Evolutionary conservation across 2,888 invertebrate species (phyloP).

Genomic region (Carpatolechia fugitivella): DNA sequence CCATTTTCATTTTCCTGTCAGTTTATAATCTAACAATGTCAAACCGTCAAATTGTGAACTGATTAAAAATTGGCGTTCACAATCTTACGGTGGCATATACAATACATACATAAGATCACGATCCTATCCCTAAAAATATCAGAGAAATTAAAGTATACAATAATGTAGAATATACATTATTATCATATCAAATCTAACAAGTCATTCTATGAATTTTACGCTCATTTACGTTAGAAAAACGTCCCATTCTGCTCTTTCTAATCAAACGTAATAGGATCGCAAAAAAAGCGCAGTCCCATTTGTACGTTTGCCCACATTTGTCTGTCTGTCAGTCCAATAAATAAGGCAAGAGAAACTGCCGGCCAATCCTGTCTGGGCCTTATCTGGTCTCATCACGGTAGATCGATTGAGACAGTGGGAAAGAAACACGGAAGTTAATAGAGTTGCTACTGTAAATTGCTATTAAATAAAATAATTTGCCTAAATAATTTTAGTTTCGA

Average conservation of each 20-base stretch:
- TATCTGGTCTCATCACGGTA: constrained; percentile 66
- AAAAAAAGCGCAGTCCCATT: constrained; percentile 52
- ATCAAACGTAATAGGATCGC: constrained; percentile 50
- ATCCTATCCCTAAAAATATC: too few species aligned
- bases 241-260: constrained; percentile 46
- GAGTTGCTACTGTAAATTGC: constrained; percentile 41
- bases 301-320: constrained; percentile 67
- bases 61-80: too few species aligned
- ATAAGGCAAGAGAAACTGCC: constrained; percentile 64
- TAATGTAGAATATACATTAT: too few species aligned
- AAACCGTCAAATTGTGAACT: too few species aligned
- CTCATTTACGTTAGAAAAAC: constrained; percentile 24
- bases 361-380: constrained; percentile 70
- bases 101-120: too few species aligned
- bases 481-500: too few species aligned
- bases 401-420: constrained; percentile 60
- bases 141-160: too few species aligned
- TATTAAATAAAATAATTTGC: too few species aligned
- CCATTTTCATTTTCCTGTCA: too few species aligned
- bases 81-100: too few species aligned
- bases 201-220: background rate
- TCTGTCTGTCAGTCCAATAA: constrained; percentile 69
- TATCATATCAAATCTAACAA: background rate
- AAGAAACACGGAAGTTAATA: constrained; percentile 31
- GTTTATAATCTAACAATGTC: too few species aligned